Evolutionary conservation across 2,113 vertebrate species (phyloP), one percentile per base, ranked within the genome.

Genomic region (Gavialis gangeticus): DNA sequence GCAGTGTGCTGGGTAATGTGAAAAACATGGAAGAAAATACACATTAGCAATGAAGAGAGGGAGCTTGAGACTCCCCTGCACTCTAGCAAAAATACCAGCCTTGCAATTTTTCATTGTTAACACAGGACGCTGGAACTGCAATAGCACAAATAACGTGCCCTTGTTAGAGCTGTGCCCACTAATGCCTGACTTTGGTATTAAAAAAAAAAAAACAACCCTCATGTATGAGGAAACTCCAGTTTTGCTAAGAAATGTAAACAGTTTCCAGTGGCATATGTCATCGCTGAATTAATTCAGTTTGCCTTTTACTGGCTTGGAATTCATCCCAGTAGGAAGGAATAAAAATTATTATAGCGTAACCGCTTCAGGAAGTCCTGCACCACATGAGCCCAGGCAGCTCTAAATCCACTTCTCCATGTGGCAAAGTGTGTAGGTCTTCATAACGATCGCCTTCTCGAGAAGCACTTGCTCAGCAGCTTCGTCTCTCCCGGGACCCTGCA

Each of bases 271-370:
- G 98, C 98, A 98, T 98, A 98, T 98, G 98, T 97, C 98, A 98
- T 95, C 84, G 64, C 97, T 97, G 97, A 98, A 98, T 98, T 98
- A 98, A 98, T 98, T 98, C 97, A 98, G 98, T 98, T 98, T 98
- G 98, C 98, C 98, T 98, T 98, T 98, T 98, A 97, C 97, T 97
- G 97, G 97, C 97, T 98, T 98, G 98, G 98, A 98, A 98, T 97
- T 94, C 97, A 96, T 98, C 98, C 98, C 98, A 97, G 97, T 96
- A 97, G 97, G 94, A 98, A 97, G 97, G 96, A 97, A 98, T 96
- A 97, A 96, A 97, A 97, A 93, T 93, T 96, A 98, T 97, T 95
- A 97, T 96, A 97, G 96, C 86, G n/a, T 97, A 97, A 96, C 97
- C 95, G 95, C 93, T 96, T 94, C 94, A 93, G 91, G 91, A 96